Evolutionary conservation across 2,797 vertebrate species (phyloP).

Genomic region (Alfaro cultratus): DNA sequence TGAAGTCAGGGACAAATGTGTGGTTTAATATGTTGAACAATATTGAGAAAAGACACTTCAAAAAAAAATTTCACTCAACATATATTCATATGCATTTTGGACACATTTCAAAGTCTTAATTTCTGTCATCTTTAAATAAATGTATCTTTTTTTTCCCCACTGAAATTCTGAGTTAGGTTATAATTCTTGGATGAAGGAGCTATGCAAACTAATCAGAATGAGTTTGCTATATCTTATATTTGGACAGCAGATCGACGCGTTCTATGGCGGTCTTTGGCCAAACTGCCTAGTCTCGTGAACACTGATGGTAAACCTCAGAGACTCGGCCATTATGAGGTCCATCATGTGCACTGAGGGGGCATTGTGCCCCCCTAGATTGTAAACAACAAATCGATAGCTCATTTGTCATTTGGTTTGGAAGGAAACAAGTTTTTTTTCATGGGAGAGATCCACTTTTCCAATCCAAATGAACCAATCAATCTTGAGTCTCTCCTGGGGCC

Average conservation of each 20-base stretch:
- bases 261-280: background rate
- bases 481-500: conserved; percentile 69
- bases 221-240: conserved; percentile 19
- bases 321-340: conserved; percentile 73
- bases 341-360: conserved; percentile 68
- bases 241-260: background rate
- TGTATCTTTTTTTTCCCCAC: background rate
- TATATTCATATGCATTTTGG: background rate
- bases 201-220: conserved; percentile 2
- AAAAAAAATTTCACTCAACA: background rate
- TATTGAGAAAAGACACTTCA: background rate
- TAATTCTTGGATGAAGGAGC: background rate
- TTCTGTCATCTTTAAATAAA: background rate
- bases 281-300: conserved; percentile 48
- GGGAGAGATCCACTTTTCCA: conserved; percentile 80
- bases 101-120: background rate
- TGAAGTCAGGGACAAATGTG: background rate
- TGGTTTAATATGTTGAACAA: background rate
- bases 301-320: conserved; percentile 50
- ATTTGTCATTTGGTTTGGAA: conserved; percentile 82
- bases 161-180: background rate
- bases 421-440: conserved; percentile 79
- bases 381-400: conserved; percentile 84
- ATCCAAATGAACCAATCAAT: conserved; percentile 84
- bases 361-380: conserved; percentile 61